Percentiles rank a stretch among this genome's conserved stretches.
phyloP scores from a whole-genome alignment of 2,888 invertebrate species.

The Theodoxus fluviatilis region DNA sequence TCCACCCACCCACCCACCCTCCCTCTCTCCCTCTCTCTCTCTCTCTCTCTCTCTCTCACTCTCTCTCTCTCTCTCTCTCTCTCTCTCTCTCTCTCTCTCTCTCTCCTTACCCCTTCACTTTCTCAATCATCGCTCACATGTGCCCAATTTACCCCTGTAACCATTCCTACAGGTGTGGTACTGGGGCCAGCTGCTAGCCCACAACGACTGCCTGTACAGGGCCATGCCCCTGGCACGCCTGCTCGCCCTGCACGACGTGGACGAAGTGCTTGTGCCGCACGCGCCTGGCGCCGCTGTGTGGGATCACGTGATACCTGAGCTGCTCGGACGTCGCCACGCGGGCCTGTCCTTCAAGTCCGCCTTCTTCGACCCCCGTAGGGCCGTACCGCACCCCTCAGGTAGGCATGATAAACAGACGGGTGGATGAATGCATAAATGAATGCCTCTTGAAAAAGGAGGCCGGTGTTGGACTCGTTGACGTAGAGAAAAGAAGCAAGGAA shows the following conservation, averaged over 20 bases:
- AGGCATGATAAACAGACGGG: too few species aligned
- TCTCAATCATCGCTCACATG: neutral
- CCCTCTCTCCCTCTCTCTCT: neutral
- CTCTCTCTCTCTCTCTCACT: neutral
- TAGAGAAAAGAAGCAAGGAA: too few species aligned
- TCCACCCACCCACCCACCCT: neutral
- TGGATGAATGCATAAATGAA: too few species aligned
- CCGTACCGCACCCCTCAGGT: constrained; percentile 34
- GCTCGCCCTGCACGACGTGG: constrained; percentile 57
- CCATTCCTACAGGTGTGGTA: constrained; percentile 47
- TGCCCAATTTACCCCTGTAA: neutral
- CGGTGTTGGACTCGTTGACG: too few species aligned
- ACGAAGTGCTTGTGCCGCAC: constrained; percentile 70
- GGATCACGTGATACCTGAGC: constrained; percentile 75
- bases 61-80: constrained; percentile 8
- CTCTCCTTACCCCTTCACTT: neutral
- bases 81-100: constrained; percentile 1
- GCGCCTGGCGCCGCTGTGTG: constrained; percentile 83
- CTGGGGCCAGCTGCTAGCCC: constrained; percentile 55
- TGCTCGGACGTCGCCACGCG: constrained; percentile 81
- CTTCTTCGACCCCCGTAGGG: constrained; percentile 51
- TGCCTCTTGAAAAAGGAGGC: too few species aligned
- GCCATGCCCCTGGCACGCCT: constrained; percentile 47
- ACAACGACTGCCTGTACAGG: constrained; percentile 60
- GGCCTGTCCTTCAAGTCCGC: constrained; percentile 68